phyloP scores from a whole-genome alignment of 2,113 vertebrate genomes.

The Labeo rohita region DNA sequence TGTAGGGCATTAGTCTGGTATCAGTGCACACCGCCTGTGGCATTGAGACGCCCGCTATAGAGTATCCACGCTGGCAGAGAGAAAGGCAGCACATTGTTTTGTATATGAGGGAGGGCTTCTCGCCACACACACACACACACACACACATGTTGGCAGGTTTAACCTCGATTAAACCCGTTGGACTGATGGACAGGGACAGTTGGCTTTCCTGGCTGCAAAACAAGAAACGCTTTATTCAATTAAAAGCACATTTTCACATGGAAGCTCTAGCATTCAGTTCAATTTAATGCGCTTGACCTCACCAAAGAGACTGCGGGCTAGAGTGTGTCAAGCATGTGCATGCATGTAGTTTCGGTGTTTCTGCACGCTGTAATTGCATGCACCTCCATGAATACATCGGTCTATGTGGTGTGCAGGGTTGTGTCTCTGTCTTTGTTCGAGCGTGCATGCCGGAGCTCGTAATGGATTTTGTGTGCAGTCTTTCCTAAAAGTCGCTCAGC shows the following conservation, averaged over 20 bases:
- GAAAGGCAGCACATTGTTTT: slow-evolving; percentile 42
- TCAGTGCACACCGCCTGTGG: slow-evolving; percentile 16
- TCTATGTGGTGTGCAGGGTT: slow-evolving; percentile 16
- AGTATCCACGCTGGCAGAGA: slow-evolving; percentile 32
- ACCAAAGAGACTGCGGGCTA: neutral
- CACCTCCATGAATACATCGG: slow-evolving; percentile 26
- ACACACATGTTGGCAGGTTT: slow-evolving; percentile 55
- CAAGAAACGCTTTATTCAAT: slow-evolving; percentile 64
- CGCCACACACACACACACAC: slow-evolving; percentile 43
- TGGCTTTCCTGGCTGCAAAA: slow-evolving; percentile 66
- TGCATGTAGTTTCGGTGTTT: slow-evolving; percentile 14
- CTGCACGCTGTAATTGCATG: neutral
- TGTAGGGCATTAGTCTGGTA: slow-evolving; percentile 30
- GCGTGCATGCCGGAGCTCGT: slow-evolving; percentile 12
- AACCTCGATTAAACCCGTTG: slow-evolving; percentile 55
- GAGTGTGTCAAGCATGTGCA: slow-evolving; percentile 18
- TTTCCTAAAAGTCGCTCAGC: slow-evolving; percentile 21
- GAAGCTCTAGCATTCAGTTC: slow-evolving; percentile 52
- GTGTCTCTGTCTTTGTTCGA: slow-evolving; percentile 7
- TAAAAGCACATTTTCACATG: slow-evolving; percentile 56
- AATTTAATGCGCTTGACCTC: slow-evolving; percentile 40
- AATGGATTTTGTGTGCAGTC: neutral
- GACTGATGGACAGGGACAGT: slow-evolving; percentile 70
- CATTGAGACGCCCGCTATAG: neutral
- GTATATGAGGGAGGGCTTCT: slow-evolving; percentile 7